phyloP scores from a whole-genome alignment of 2,797 vertebrate species.

The Acridotheres tristis region DNA sequence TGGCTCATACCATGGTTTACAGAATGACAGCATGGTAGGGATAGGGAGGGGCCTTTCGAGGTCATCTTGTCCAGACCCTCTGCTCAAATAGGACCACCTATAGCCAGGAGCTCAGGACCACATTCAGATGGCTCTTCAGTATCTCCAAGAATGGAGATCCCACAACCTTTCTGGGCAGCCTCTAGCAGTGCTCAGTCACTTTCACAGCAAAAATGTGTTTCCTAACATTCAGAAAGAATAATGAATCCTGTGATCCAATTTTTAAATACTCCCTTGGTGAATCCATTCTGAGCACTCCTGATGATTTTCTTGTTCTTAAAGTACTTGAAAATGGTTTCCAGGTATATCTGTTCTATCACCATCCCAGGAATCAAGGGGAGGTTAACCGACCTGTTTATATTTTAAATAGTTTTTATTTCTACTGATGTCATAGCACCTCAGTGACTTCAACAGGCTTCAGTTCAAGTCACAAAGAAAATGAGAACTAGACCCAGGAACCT shows the following conservation, averaged over 20 bases:
- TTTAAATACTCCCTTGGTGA: not conserved
- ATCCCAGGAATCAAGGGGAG: not conserved
- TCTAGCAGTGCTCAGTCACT: not conserved
- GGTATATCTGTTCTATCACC: not conserved
- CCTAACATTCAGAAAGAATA: not conserved
- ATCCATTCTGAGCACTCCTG: not conserved
- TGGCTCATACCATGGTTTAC: not conserved
- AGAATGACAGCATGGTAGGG: not conserved
- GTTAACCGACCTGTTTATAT: not conserved
- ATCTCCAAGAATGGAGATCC: not conserved
- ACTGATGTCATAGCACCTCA: not conserved
- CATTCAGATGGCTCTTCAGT: not conserved
- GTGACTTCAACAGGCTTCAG: not conserved
- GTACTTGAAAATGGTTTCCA: not conserved
- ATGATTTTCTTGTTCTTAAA: not conserved
- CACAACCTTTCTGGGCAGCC: not conserved
- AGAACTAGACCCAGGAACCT: not conserved
- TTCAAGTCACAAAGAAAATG: not conserved
- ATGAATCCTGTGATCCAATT: not conserved
- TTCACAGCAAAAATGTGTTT: not conserved
- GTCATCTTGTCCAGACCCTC: not conserved
- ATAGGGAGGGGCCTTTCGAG: not conserved
- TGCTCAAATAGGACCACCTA: not conserved
- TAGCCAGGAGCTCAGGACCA: not conserved
- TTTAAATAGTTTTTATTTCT: not conserved